Conservation (phyloP, 2,888 invertebrate species). For the Habroteleia sp. region DNA sequence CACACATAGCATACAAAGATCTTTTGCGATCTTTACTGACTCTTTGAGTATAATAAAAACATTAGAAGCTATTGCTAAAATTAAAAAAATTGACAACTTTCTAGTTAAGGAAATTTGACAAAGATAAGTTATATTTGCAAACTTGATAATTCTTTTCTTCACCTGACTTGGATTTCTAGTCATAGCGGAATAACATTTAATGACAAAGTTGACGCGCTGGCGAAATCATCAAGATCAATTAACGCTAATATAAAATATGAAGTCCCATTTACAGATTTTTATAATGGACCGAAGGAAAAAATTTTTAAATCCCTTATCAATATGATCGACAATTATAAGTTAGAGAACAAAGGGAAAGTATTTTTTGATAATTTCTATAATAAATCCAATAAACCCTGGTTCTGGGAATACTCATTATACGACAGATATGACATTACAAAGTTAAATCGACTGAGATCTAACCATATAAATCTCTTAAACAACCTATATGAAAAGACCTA, state of each 20-base stretch:
- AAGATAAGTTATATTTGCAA: no score
- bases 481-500: not conserved
- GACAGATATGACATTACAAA: not conserved
- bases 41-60: conserved; percentile 1
- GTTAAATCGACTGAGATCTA: not conserved
- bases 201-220: not conserved
- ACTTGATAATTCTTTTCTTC: no score
- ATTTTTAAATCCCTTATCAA: no score
- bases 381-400: not conserved
- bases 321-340: not conserved
- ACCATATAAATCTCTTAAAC: not conserved
- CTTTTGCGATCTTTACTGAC: conserved; percentile 10
- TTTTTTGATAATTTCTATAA: not conserved
- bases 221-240: not conserved
- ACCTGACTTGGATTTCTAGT: conserved; percentile 4
- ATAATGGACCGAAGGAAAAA: no score
- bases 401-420: no score
- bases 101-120: no score
- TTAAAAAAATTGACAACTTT: conserved; percentile 2
- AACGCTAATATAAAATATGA: not conserved
- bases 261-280: not conserved
- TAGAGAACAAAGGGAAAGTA: not conserved
- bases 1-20: no score
- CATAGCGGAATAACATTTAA: not conserved
- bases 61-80: not conserved